A percentile compares a stretch with the other conserved stretches of the same genome.
Conservation (phyloP, 2,113 vertebrate species). For the Chaetodon auriga region DNA sequence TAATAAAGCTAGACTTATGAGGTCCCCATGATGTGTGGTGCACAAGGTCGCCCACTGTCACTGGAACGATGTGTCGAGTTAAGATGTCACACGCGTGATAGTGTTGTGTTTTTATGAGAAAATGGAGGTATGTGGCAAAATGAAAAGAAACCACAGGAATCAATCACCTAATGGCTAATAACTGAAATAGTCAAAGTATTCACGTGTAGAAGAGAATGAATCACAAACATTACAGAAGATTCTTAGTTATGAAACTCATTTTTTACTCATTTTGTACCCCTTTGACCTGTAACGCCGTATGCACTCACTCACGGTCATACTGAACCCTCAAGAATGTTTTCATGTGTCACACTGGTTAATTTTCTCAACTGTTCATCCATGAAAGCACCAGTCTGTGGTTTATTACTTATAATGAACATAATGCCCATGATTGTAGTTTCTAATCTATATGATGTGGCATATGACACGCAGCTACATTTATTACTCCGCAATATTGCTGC, state of each 20-base stretch:
- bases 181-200: neutral
- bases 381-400: conserved; percentile 63
- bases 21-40: conserved; percentile 30
- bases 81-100: conserved; percentile 12
- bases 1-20: conserved; percentile 44
- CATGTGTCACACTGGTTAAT: conserved; percentile 51
- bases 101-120: conserved; percentile 37
- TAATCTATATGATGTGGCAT: conserved; percentile 56
- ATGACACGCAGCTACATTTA: conserved; percentile 50
- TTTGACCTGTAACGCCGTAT: conserved; percentile 58
- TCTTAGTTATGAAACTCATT: conserved; percentile 41
- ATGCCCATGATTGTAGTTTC: conserved; percentile 43
- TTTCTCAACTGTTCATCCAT: conserved; percentile 64
- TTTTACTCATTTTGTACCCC: conserved; percentile 53
- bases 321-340: conserved; percentile 56
- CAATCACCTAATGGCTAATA: conserved; percentile 44
- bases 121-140: conserved; percentile 17
- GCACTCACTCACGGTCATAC: conserved; percentile 55
- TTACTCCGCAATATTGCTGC: conserved; percentile 51
- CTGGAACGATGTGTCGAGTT: conserved; percentile 29
- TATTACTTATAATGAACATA: conserved; percentile 59
- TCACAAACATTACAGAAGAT: conserved; percentile 6
- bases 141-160: conserved; percentile 43
- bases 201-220: conserved; percentile 44
- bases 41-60: conserved; percentile 42